Percentiles rank a stretch among this genome's conserved stretches.
phyloP scores from a whole-genome alignment of 2,888 invertebrate genomes.

The Agriotes lineatus region DNA sequence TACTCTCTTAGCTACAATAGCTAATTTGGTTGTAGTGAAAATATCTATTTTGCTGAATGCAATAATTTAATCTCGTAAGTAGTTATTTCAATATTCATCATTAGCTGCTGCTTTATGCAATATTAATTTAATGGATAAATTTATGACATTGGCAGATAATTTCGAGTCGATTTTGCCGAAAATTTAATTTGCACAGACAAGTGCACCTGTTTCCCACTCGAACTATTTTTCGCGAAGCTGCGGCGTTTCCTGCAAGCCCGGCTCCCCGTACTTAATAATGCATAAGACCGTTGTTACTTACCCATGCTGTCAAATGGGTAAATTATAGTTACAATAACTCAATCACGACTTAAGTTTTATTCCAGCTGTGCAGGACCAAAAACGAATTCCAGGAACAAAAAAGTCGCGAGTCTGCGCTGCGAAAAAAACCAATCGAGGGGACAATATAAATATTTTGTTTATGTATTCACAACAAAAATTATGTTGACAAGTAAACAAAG shows the following conservation, averaged over 20 bases:
- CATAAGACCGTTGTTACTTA: conserved; percentile 37
- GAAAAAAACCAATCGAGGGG: conserved; percentile 65
- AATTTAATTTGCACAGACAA: too few species aligned
- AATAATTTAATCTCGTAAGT: too few species aligned
- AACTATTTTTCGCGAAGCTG: neutral
- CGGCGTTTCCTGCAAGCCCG: conserved; percentile 1
- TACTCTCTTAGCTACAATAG: too few species aligned
- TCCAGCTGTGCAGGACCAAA: conserved; percentile 59
- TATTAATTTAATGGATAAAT: too few species aligned
- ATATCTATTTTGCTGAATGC: too few species aligned
- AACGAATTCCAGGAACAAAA: conserved; percentile 64
- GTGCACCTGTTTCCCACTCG: too few species aligned
- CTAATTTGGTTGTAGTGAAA: too few species aligned
- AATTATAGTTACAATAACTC: conserved; percentile 64
- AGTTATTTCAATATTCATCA: too few species aligned
- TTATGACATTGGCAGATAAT: too few species aligned
- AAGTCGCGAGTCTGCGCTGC: conserved; percentile 55
- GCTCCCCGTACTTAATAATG: conserved; percentile 30
- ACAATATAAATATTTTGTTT: conserved; percentile 69
- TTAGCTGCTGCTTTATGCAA: too few species aligned
- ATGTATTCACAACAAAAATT: conserved; percentile 68
- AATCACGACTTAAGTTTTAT: conserved; percentile 65
- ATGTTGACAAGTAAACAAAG: conserved; percentile 69
- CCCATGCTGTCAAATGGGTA: conserved; percentile 41
- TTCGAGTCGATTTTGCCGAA: too few species aligned